phyloP scores from a whole-genome alignment of 2,113 vertebrate species.

The Callocephalon fimbriatum region DNA sequence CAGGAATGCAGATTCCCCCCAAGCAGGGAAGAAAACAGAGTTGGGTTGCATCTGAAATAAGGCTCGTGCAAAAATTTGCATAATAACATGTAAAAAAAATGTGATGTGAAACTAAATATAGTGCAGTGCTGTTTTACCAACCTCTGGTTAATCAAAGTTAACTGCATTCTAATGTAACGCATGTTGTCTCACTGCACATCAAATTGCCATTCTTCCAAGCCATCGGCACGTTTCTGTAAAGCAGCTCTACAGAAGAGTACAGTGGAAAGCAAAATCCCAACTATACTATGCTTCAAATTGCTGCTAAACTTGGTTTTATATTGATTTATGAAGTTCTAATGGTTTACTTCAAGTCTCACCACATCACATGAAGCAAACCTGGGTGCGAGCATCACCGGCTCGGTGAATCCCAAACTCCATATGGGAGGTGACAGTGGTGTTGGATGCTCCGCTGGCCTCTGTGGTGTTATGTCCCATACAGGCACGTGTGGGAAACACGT shows the following conservation, averaged over 20 bases:
- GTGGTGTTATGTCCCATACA: rapidly evolving
- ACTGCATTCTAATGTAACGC: background rate
- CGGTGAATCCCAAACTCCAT: background rate
- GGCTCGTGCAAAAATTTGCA: background rate
- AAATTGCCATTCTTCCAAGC: background rate
- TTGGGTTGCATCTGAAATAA: slow-evolving; percentile 20
- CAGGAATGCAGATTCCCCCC: background rate
- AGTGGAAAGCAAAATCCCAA: background rate
- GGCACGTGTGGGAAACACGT: rapidly evolving
- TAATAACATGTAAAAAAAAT: slow-evolving; percentile 46
- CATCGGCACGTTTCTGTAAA: rapidly evolving
- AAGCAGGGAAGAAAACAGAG: background rate
- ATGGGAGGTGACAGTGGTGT: rapidly evolving
- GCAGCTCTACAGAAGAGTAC: background rate
- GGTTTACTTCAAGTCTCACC: background rate
- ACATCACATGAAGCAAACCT: background rate
- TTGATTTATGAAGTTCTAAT: background rate
- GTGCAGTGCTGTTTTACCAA: background rate
- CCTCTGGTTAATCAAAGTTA: slow-evolving; percentile 49
- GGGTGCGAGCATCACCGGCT: background rate
- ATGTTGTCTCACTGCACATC: background rate
- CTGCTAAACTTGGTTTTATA: background rate
- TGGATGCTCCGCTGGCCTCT: background rate
- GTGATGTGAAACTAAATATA: slow-evolving; percentile 44
- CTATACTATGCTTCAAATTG: rapidly evolving